Conservation (phyloP, 23 tunicate genomes). For the Phallusia fumigata region DNA sequence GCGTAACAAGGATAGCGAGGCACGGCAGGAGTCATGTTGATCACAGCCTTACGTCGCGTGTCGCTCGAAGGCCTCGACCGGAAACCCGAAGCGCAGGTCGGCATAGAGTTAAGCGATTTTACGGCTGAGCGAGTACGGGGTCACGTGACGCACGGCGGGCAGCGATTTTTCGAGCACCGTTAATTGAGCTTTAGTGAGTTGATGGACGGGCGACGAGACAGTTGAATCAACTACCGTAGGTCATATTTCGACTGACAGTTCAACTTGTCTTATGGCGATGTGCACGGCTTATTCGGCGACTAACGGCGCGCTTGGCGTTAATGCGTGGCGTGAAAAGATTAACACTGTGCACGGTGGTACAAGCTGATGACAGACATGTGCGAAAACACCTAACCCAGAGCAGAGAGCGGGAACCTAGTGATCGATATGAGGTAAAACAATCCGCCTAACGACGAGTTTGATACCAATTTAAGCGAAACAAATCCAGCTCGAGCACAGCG, state of each 20-base stretch:
- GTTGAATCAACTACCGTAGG: neutral
- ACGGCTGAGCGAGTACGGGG: slow-evolving; percentile 21
- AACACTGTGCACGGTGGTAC: neutral
- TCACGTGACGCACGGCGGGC: slow-evolving; percentile 9
- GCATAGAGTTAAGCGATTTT: slow-evolving; percentile 31
- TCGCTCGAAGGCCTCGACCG: slow-evolving; percentile 24
- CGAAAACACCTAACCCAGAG: neutral
- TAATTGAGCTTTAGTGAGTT: neutral
- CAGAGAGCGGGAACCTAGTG: too few species aligned
- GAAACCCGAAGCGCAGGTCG: slow-evolving; percentile 25
- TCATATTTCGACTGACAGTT: neutral
- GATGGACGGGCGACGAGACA: neutral
- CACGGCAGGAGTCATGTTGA: neutral
- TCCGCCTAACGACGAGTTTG: too few species aligned
- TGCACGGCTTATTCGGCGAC: neutral
- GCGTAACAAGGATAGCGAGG: neutral
- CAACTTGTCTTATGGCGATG: neutral
- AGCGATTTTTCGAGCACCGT: neutral
- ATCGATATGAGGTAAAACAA: too few species aligned
- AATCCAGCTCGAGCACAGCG: too few species aligned
- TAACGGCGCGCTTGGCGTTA: neutral
- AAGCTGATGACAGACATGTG: neutral
- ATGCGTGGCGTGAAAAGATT: neutral
- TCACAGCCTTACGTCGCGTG: slow-evolving; percentile 8
- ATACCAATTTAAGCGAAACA: too few species aligned